Evolutionary conservation across 2,113 vertebrate species (phyloP).

Genomic region (Macrotis lagotis): DNA sequence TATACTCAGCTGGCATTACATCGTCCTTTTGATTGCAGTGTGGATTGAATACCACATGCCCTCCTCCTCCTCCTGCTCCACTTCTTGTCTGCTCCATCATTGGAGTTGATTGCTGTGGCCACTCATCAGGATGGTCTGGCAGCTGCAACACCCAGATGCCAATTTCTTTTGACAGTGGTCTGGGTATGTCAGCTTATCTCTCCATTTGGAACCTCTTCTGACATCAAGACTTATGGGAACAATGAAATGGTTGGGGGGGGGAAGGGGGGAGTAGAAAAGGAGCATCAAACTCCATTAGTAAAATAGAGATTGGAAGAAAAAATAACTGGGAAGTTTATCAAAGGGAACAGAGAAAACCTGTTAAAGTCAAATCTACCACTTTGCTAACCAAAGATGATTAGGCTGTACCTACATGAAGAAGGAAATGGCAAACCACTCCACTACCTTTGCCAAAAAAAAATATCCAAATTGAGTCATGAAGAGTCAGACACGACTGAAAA

Average conservation of each 20-base stretch:
- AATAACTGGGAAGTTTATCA: fast-evolving
- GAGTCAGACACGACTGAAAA: background rate
- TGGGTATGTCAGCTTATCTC: constrained; percentile 54
- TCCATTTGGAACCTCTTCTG: constrained; percentile 54
- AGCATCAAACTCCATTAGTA: fast-evolving
- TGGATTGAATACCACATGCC: constrained; percentile 51
- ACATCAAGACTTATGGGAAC: background rate
- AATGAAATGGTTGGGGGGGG: background rate
- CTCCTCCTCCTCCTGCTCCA: constrained; percentile 32
- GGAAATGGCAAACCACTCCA: background rate
- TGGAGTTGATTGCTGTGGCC: background rate
- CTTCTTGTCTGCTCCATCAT: background rate
- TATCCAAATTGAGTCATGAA: background rate
- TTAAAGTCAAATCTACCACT: fast-evolving
- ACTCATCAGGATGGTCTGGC: constrained; percentile 25
- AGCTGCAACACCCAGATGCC: constrained; percentile 55
- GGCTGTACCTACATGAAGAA: background rate
- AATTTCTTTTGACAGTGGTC: constrained; percentile 47
- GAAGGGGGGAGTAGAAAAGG: background rate
- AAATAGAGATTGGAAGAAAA: background rate
- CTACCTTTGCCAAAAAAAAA: background rate
- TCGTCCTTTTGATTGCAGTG: constrained; percentile 27
- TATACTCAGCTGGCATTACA: constrained; percentile 30
- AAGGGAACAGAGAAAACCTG: fast-evolving
- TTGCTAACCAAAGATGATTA: background rate